phyloP scores from a whole-genome alignment of 2,797 vertebrate genomes.

The Poecilia gillii region DNA sequence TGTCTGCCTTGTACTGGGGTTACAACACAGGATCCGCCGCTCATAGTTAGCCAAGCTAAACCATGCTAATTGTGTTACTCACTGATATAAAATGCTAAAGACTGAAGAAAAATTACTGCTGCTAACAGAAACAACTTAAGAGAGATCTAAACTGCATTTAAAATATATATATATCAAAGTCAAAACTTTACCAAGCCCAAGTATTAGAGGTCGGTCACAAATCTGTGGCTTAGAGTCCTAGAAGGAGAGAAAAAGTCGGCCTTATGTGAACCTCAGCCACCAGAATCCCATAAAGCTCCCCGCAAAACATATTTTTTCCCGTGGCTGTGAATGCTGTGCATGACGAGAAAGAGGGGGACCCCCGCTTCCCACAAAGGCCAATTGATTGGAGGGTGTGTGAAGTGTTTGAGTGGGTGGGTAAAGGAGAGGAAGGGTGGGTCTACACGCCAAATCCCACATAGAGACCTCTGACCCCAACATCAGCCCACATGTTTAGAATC shows the following conservation, averaged over 20 bases:
- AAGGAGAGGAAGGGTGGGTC: slow-evolving; percentile 63
- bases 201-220: background rate
- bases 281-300: background rate
- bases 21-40: background rate
- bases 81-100: background rate
- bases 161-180: no score
- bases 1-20: background rate
- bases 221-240: background rate
- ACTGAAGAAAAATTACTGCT: background rate
- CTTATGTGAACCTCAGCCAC: slow-evolving; percentile 29
- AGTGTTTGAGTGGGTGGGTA: slow-evolving; percentile 25
- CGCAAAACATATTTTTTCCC: slow-evolving; percentile 32
- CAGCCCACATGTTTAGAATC: slow-evolving; percentile 74
- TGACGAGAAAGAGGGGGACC: slow-evolving; percentile 21
- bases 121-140: no score
- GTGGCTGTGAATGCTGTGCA: slow-evolving; percentile 26
- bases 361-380: slow-evolving; percentile 63
- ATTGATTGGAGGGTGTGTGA: slow-evolving; percentile 65
- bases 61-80: background rate
- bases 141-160: no score
- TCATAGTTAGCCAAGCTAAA: background rate
- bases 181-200: background rate
- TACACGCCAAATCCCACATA: slow-evolving; percentile 65
- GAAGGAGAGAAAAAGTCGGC: slow-evolving; percentile 22
- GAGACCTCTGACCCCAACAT: slow-evolving; percentile 75